These are phyloP conservation scores for Trematomus loennbergii DNA, from an alignment of 2,113 vertebrate genomes.

Conservation along the genomic window DNA sequence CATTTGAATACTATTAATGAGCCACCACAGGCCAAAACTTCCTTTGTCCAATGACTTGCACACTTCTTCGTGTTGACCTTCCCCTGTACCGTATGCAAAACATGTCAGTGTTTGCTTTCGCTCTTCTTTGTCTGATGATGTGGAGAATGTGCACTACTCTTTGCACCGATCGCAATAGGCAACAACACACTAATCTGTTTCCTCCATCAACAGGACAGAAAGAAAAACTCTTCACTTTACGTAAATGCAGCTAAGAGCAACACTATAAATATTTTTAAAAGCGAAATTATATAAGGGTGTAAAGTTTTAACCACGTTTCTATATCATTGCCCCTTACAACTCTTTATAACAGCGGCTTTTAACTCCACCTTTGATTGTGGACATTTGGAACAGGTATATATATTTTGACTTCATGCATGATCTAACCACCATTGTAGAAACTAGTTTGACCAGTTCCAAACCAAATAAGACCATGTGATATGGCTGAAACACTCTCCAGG, in stretches of 20 bases:
- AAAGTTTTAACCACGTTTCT: no score
- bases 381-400: not conserved
- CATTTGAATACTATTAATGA: not conserved
- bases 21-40: not conserved
- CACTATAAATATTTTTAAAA: no score
- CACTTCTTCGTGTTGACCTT: not conserved
- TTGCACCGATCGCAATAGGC: no score
- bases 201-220: not conserved
- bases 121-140: not conserved
- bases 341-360: not conserved
- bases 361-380: not conserved
- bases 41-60: not conserved
- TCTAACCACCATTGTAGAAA: not conserved
- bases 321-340: not conserved
- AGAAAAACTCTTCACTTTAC: no score
- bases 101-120: not conserved
- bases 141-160: not conserved
- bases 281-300: no score
- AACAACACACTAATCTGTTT: not conserved
- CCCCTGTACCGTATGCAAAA: not conserved
- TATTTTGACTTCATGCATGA: not conserved
- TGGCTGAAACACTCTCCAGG: not conserved
- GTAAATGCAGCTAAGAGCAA: no score
- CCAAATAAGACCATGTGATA: not conserved
- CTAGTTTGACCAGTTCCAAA: not conserved